Evolutionary conservation across 2,113 vertebrate species (phyloP).

Genomic region (Sialia sialis): DNA sequence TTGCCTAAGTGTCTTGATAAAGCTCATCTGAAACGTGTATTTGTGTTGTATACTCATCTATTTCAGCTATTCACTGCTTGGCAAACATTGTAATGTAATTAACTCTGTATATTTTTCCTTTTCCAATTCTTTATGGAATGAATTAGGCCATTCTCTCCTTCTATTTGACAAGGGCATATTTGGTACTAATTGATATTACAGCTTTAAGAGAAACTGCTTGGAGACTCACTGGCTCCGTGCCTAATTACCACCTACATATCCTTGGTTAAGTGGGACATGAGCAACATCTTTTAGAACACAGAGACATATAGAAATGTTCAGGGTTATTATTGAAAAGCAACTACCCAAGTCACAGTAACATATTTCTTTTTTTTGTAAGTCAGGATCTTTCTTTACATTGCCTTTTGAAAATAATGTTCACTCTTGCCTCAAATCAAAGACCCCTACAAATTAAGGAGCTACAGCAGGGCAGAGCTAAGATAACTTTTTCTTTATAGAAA

Average conservation of each 20-base stretch:
- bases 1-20: not conserved
- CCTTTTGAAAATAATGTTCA: not conserved
- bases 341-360: not conserved
- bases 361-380: not conserved
- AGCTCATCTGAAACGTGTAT: not conserved
- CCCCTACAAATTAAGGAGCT: not conserved
- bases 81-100: not conserved
- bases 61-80: not conserved
- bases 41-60: not conserved
- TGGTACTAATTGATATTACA: not conserved
- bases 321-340: not conserved
- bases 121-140: not conserved
- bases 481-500: not conserved
- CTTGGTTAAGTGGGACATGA: not conserved
- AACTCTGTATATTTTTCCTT: not conserved
- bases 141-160: not conserved
- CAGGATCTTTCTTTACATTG: not conserved
- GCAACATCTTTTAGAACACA: not conserved
- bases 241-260: not conserved
- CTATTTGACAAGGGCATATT: not conserved
- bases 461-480: not conserved
- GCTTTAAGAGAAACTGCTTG: not conserved
- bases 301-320: not conserved
- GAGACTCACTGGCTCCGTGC: not conserved
- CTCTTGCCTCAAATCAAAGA: not conserved